phyloP scores from a whole-genome alignment of 1,140 invertebrate genomes.

The Drosophila melanica region DNA sequence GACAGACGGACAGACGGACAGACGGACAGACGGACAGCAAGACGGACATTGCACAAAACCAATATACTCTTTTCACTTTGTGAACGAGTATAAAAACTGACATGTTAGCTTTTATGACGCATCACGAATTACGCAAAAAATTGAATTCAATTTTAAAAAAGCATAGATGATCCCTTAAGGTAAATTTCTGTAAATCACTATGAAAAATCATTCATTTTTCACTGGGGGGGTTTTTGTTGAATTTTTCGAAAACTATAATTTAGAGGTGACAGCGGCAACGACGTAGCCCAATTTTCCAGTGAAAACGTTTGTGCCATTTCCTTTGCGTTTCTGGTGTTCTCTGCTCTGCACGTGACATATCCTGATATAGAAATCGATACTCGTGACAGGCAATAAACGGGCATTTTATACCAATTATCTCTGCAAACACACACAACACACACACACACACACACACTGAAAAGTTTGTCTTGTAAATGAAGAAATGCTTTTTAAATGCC shows the following conservation, averaged over 20 bases:
- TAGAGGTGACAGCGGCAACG: background rate
- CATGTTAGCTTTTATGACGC: conserved; percentile 1
- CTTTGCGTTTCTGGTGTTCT: conserved; percentile 32
- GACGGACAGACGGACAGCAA: no score
- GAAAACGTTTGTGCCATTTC: conserved; percentile 44
- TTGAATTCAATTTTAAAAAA: background rate
- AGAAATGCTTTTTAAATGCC: conserved; percentile 66
- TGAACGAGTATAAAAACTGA: no score
- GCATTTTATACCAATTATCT: conserved; percentile 79
- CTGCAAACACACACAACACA: conserved; percentile 24
- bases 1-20: no score
- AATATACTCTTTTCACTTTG: no score
- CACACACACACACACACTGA: conserved; percentile 13
- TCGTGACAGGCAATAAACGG: conserved; percentile 75
- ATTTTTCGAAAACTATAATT: conserved; percentile 4
- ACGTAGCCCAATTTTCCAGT: conserved; percentile 9
- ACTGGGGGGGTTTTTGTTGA: no score
- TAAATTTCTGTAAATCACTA: no score
- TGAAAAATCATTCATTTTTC: no score
- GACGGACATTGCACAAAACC: no score
- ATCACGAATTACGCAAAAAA: conserved; percentile 8
- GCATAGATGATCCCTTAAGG: no score
- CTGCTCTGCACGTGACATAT: conserved; percentile 71
- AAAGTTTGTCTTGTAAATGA: conserved; percentile 55
- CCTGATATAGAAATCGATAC: conserved; percentile 79